Base-by-base conservation (phyloP, 2,797 vertebrate species). In the Molossus molossus region DNA sequence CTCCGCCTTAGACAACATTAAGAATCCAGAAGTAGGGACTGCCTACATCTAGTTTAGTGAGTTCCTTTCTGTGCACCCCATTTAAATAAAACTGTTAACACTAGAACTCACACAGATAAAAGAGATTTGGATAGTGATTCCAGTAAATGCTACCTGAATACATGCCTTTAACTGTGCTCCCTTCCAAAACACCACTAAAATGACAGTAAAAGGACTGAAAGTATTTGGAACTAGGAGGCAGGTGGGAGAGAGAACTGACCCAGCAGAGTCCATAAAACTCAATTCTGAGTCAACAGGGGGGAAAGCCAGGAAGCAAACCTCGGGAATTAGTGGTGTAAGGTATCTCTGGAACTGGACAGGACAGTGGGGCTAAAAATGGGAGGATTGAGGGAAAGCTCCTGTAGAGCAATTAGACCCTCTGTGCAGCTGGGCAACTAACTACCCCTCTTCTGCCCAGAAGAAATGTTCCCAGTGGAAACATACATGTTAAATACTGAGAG, bases 271-370 rank as follows among this genome's bases (percentile, higher is more conserved):
- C n/a, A 92, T 67, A 94, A 91, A 40, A n/a, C 37, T 73, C 27
- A 95, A 55, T 73, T 76, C 58, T 27, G 14, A 90, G n/a, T 53
- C 81, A 90, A 79, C 2, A 29, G 53, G 62, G 15, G 37, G 45
- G 79, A 94, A 94, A 79, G 50, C 80, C 14, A 65, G 23, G 53
- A 69, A 84, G 60, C n/a, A 73, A 94, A 90, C 70, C 18, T 84
- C 50, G 69, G 65, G 25, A 90, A 75, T 69, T 79, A 4, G 9
- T 72, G 48, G 58, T 67, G n/a, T 27, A 45, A 85, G 53, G 3
- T 37, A n/a, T 50, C 62, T 45, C 57, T 62, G n/a, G 33, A 86
- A 83, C 27, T 50, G 40, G 21, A 96, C 12, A 37, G 37, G 53
- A 77, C 18, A 23, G 69, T 25, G 17, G n/a, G 3, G 21, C 60